A percentile compares a stretch with the other conserved stretches of the same genome.
These are phyloP conservation scores for Etia nguti DNA, from an alignment of 2,113 vertebrate genomes.

Conservation along the genomic window DNA sequence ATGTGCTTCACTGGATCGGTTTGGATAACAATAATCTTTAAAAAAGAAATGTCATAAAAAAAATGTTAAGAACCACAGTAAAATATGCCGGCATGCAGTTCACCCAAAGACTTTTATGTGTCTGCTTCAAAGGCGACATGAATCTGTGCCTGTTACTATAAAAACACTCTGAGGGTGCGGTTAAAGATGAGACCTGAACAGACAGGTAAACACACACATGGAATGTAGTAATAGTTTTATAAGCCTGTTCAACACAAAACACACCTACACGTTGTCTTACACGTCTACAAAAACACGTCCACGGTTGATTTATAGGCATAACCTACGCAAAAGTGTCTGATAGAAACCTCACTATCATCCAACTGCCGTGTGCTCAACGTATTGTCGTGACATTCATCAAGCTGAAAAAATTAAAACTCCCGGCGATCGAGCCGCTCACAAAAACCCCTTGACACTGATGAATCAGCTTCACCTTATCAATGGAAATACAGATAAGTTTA, in stretches of 20 bases:
- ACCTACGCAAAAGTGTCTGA: background rate
- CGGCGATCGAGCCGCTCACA: background rate
- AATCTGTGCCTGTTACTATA: conserved; percentile 8
- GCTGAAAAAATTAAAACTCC: background rate
- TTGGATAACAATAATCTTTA: background rate
- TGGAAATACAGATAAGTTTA: conserved; percentile 48
- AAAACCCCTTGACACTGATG: conserved; percentile 30
- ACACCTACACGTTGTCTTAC: conserved; percentile 31
- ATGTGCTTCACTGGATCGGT: background rate
- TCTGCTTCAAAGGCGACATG: background rate
- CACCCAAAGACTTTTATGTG: background rate
- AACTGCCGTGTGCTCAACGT: background rate
- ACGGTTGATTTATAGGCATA: conserved; percentile 34
- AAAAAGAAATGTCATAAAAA: background rate
- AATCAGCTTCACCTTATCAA: conserved; percentile 58
- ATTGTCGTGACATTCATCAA: conserved; percentile 19
- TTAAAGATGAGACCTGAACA: conserved; percentile 33
- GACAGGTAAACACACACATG: conserved; percentile 47
- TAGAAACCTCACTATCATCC: background rate
- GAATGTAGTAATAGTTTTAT: conserved; percentile 63
- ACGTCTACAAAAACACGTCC: conserved; percentile 29
- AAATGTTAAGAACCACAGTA: background rate
- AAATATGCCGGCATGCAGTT: background rate
- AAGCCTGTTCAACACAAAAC: conserved; percentile 36
- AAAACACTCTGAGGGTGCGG: conserved; percentile 40